phyloP scores from a whole-genome alignment of 2,888 invertebrate genomes.

The Chalcosyrphus nemorum region DNA sequence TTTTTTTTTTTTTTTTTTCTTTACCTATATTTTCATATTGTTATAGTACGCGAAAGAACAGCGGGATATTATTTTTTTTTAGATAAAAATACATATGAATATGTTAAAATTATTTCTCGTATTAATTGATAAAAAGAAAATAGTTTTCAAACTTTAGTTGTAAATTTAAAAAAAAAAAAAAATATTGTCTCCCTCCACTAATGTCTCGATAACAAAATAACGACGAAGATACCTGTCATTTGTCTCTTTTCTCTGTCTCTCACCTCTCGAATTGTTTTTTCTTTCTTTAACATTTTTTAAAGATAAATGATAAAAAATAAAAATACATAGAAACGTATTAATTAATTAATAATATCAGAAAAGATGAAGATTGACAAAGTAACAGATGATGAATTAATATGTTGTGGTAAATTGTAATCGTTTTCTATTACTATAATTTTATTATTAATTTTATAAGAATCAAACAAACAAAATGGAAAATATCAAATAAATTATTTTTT shows the following conservation, averaged over 20 bases:
- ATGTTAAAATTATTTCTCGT: conserved; percentile 25
- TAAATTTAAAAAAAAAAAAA: conserved; percentile 31
- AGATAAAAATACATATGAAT: conserved; percentile 31
- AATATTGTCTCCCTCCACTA: conserved; percentile 6
- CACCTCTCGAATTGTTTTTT: conserved; percentile 48
- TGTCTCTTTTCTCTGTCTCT: conserved; percentile 31
- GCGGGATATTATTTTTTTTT: conserved; percentile 4
- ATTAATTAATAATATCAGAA: conserved; percentile 25
- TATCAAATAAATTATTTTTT: conserved; percentile 75
- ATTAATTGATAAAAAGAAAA: conserved; percentile 32
- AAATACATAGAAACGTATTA: conserved; percentile 3
- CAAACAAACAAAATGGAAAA: conserved; percentile 53
- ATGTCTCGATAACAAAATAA: conserved; percentile 2
- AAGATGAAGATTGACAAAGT: conserved; percentile 15
- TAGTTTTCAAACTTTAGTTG: too few relatives aligned
- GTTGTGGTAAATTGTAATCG: conserved; percentile 62
- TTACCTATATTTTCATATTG: conserved; percentile 24
- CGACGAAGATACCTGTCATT: conserved; percentile 37
- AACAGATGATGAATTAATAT: conserved; percentile 40
- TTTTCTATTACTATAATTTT: conserved; percentile 69
- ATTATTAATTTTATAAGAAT: conserved; percentile 73
- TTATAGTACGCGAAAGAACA: conserved; percentile 27
- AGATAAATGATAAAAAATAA: conserved; percentile 26
- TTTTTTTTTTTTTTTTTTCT: conserved; percentile 21
- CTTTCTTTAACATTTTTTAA: conserved; percentile 19